Conservation (phyloP, 2,797 vertebrate genomes). For the Tapirus indicus region DNA sequence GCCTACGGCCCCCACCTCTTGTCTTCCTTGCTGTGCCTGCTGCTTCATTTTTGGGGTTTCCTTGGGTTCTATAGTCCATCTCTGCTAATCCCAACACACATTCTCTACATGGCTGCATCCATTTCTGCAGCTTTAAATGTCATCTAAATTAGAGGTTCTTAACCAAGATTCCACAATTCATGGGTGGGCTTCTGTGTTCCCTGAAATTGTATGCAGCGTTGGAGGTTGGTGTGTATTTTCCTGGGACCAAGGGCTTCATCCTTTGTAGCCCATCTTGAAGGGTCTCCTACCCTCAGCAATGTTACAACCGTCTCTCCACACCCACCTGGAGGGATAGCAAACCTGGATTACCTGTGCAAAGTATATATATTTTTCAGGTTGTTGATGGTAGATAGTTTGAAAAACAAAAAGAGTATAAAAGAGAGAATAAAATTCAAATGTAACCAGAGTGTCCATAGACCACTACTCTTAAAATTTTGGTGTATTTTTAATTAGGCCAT, state of each 20-base stretch:
- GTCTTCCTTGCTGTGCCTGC: not conserved
- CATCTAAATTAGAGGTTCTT: not conserved
- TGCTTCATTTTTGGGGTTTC: not conserved
- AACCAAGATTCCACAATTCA: not conserved
- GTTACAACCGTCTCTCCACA: not conserved
- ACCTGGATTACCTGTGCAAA: not conserved
- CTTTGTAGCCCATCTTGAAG: not conserved
- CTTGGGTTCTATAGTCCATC: not conserved
- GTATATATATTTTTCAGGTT: not conserved
- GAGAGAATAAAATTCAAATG: not conserved
- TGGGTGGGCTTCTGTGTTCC: not conserved
- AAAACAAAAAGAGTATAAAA: not conserved
- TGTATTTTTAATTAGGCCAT: not conserved
- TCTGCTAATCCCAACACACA: not conserved
- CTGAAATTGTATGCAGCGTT: not conserved
- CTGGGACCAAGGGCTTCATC: not conserved
- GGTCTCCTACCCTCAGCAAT: not conserved
- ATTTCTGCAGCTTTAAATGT: slow-evolving; percentile 5
- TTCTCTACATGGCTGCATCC: not conserved
- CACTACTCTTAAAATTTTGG: not conserved
- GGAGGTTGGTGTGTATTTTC: not conserved
- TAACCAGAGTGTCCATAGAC: not conserved
- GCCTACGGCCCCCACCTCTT: not conserved
- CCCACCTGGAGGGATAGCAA: not conserved
- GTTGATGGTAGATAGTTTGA: not conserved